A percentile compares a stretch with the other conserved stretches of the same genome.
Evolutionary conservation across 2,797 vertebrate genomes (phyloP).

Genomic region (Spinibarbus caldwelli): DNA sequence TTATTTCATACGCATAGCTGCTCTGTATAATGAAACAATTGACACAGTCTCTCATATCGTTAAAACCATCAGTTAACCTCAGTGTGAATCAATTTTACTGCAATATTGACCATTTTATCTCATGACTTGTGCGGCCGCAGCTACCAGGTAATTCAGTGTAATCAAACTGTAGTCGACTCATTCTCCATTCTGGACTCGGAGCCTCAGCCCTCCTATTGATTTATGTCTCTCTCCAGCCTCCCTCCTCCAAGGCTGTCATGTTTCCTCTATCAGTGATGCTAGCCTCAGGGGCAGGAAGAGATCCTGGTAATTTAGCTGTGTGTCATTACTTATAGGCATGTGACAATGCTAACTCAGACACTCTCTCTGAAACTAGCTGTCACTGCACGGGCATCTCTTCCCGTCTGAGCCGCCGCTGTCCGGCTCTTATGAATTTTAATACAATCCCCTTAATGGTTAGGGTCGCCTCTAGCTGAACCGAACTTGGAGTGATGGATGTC

Average conservation of each 20-base stretch:
- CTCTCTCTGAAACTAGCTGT: slow-evolving; percentile 55
- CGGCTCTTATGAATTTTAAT: slow-evolving; percentile 64
- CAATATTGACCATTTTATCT: slow-evolving; percentile 52
- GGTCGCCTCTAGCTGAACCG: slow-evolving; percentile 57
- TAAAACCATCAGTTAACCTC: slow-evolving; percentile 38
- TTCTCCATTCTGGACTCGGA: slow-evolving; percentile 55
- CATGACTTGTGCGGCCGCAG: slow-evolving; percentile 8
- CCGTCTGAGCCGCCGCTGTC: slow-evolving; percentile 51
- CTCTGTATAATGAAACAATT: slow-evolving; percentile 4
- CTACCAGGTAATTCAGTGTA: slow-evolving; percentile 68
- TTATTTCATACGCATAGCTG: neutral
- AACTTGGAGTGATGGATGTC: slow-evolving; percentile 59
- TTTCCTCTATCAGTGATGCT: slow-evolving; percentile 68
- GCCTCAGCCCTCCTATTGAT: slow-evolving; percentile 72
- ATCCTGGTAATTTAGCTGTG: slow-evolving; percentile 65
- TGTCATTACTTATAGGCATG: slow-evolving; percentile 67
- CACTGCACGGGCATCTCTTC: slow-evolving; percentile 41
- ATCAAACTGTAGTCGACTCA: slow-evolving; percentile 66
- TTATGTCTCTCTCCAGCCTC: slow-evolving; percentile 67
- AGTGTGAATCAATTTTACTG: slow-evolving; percentile 34
- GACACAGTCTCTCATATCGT: slow-evolving; percentile 3
- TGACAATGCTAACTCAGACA: slow-evolving; percentile 58
- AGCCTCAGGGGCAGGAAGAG: slow-evolving; percentile 57
- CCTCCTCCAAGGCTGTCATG: slow-evolving; percentile 72
- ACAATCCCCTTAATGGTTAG: slow-evolving; percentile 60